Base-by-base conservation (phyloP, 2,797 vertebrate species). In the Odontamblyopus rebecca region DNA sequence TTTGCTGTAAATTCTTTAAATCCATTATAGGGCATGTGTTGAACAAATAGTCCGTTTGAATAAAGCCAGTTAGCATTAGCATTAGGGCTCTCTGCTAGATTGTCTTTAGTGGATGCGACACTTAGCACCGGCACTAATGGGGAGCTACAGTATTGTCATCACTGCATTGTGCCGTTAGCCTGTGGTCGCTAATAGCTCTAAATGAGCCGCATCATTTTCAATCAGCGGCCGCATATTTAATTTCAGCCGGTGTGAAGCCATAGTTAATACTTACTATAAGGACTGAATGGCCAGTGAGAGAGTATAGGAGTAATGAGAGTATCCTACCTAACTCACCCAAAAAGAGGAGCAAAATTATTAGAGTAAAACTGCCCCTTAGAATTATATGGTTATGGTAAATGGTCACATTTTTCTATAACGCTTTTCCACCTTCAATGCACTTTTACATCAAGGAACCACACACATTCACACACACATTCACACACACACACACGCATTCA, bases 201-300 rank as follows among this genome's bases (percentile, higher is more conserved):
- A 44, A 67, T 67, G 71, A 67, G 30, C 41, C 26, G n/a, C 60
- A 62, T 71, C 48, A 62, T 56, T 64, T 63, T 64, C 69, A 71
- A 53, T 64, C 27, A 53, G 13, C 30, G 50, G 15, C 35, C 19
- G 62, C 27, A 35, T n/a, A n/a, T 62, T 63, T 61, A 50, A 71
- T 64, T 61, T 78, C 70, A 69, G 70, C 51, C 38, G 30, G 56
- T 68, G 53, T 32, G 53, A 56, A 56, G n/a, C 29, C n/a, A 18
- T 19, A 32, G 16, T 67, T 53, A 67, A 67, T 38, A 26, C 61
- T 23, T 15, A 13, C 61, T 63, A 23, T 41, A 41, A 38, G 35
- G 32, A 41, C 13, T 15, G 18, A 63, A 44, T 26, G 61, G 32
- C 60, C 60, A 19, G 5, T 18, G 15, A 60, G 57, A 60, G 27